Evolutionary conservation across 30 jellyfish, hydroid and myxozoan genomes (phyloP), one percentile per base, ranked within the genome.

Genomic region (Aurelia aurita complex sp. Pacific): DNA sequence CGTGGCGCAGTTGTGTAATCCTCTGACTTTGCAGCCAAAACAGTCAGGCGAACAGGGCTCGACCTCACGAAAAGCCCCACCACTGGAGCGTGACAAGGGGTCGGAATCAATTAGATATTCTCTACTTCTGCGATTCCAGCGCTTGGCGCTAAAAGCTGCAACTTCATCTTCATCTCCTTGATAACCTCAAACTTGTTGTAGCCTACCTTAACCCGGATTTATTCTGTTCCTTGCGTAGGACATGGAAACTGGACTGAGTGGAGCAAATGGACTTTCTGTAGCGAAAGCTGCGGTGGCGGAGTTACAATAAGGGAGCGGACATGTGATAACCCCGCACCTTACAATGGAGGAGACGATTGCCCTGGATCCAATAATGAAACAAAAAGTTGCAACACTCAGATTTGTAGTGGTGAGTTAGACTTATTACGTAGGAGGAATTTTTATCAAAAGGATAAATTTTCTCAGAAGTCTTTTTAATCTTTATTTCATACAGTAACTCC

Each of bases 231-330:
- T 75, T 42, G 19, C 33, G 18, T 61, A 74, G 92, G 68, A 71
- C 73, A 87, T 75, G 96, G 96, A n/a, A 87, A 87, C 75, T 87
- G 96, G 96, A 53, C 86, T 16, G 51, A n/a, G 17, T 87, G 96
- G 96, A 11, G 79, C 7, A 17, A 38, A 36, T 87, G 96, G 96
- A 68, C 90, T 70, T 69, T 42, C 11, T 87, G 96, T 64, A 77
- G 78, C 46, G 59, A 76, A 32, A 87, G 96, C 85, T 87, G 96
- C 77, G 90, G 90, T 16, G 90, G 87, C 7, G 96, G 96, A 51
- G 36, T 57, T 10, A 16, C 65, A 10, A 71, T 59, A 34, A 76
- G 67, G 40, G 59, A 78, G 15, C 64, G 96, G 63, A 15, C 62
- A 2, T 87, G 96, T 53, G 68, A 80, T 17, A 87, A 77, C 76